Percentiles rank a stretch among this genome's conserved stretches.
Conservation (phyloP, 2,113 vertebrate species). For the Notarius quadriscutis region DNA sequence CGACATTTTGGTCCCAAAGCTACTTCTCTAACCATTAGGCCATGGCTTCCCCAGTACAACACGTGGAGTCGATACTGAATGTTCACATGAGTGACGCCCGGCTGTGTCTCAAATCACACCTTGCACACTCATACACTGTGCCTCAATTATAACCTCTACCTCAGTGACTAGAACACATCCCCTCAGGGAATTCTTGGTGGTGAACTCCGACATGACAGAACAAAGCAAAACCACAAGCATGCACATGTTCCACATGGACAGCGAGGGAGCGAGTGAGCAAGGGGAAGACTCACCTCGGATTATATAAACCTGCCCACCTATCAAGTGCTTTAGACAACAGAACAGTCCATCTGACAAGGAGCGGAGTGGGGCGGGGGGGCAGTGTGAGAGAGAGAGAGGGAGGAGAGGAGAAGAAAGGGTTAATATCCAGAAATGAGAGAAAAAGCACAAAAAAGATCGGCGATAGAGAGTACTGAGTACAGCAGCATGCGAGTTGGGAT, state of each 20-base stretch:
- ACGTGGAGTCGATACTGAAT: not conserved
- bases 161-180: not conserved
- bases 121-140: too few relatives aligned
- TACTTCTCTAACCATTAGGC: too few relatives aligned
- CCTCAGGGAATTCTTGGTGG: not conserved
- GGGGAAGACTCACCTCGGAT: slow-evolving; percentile 93
- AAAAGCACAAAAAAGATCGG: slow-evolving; percentile 68
- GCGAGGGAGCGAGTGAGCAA: slow-evolving; percentile 2
- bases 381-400: slow-evolving; percentile 81
- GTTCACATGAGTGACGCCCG: too few relatives aligned
- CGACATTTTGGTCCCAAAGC: too few relatives aligned
- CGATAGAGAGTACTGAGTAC: not conserved
- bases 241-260: slow-evolving; percentile 33
- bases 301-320: slow-evolving; percentile 99
- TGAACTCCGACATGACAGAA: not conserved
- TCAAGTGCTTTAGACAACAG: slow-evolving; percentile 99
- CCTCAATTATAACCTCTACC: not conserved
- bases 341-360: slow-evolving; percentile 99
- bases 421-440: slow-evolving; percentile 66
- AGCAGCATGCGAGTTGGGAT: not conserved
- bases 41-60: too few relatives aligned
- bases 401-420: slow-evolving; percentile 70
- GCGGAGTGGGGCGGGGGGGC: slow-evolving; percentile 88
- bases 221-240: not conserved
- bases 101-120: not conserved